Evolutionary conservation across 2,888 invertebrate genomes (phyloP).

Genomic region (Ernsta delagoae): DNA sequence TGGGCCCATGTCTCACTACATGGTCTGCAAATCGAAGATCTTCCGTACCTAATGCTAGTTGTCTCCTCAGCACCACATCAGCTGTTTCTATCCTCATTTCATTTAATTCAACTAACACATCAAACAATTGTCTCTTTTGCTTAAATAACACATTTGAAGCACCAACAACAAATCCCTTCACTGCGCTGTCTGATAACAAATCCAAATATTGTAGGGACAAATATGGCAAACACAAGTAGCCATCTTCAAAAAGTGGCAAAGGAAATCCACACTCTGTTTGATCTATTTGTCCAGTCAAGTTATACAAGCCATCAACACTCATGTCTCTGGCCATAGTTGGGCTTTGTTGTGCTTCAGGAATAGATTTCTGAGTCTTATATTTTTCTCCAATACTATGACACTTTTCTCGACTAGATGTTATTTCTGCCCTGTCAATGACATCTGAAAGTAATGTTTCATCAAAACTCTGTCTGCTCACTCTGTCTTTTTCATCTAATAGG

Average conservation of each 20-base stretch:
- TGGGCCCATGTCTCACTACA: slow-evolving; percentile 89
- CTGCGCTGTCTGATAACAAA: slow-evolving; percentile 93
- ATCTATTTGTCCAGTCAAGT: slow-evolving; percentile 87
- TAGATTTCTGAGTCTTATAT: slow-evolving; percentile 69
- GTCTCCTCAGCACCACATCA: slow-evolving; percentile 91
- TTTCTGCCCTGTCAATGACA: slow-evolving; percentile 67
- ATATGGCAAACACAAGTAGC: slow-evolving; percentile 97
- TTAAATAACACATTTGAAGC: slow-evolving; percentile 99
- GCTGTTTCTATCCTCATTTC: slow-evolving; percentile 93
- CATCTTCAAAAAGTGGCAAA: slow-evolving; percentile 93
- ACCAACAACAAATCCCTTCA: slow-evolving; percentile 95
- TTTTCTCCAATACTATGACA: slow-evolving; percentile 81
- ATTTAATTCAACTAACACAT: slow-evolving; percentile 96
- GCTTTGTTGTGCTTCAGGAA: slow-evolving; percentile 75
- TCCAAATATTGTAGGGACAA: slow-evolving; percentile 97
- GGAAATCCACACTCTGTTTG: slow-evolving; percentile 94
- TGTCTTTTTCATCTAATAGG: slow-evolving; percentile 74
- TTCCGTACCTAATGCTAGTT: slow-evolving; percentile 95
- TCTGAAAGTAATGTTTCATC: slow-evolving; percentile 71
- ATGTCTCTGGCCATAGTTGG: slow-evolving; percentile 88
- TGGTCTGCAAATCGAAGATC: slow-evolving; percentile 98
- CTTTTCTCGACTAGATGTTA: slow-evolving; percentile 69
- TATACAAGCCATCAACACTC: slow-evolving; percentile 86
- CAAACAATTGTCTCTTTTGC: slow-evolving; percentile 96
- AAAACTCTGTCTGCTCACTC: slow-evolving; percentile 74